Conservation (phyloP, 2,888 invertebrate species). For the Hipparchia semele region DNA sequence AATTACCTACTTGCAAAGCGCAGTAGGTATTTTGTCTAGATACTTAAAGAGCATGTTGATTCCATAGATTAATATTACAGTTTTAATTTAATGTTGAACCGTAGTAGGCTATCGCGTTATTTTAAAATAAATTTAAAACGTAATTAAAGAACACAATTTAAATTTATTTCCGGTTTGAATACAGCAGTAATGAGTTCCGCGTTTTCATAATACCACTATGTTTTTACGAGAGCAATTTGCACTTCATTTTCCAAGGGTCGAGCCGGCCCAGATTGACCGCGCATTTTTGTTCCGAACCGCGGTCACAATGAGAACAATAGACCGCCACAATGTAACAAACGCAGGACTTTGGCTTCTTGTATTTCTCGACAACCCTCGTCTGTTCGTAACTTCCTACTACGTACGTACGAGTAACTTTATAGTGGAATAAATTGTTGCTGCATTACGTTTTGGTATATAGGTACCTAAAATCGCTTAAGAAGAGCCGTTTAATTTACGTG, state of each 20-base stretch:
- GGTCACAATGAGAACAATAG: conserved; percentile 53
- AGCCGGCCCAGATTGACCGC: conserved; percentile 51
- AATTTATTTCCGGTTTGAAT: conserved; percentile 21
- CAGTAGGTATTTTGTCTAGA: no score
- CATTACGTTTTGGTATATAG: not conserved
- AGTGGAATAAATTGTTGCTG: not conserved
- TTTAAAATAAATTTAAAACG: not conserved
- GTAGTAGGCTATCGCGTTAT: no score
- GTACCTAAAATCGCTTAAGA: not conserved
- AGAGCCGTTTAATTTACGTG: no score
- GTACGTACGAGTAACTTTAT: not conserved
- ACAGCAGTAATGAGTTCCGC: conserved; percentile 28
- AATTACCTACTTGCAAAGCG: no score
- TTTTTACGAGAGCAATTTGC: conserved; percentile 31
- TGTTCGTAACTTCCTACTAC: not conserved
- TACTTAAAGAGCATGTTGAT: no score
- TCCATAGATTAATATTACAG: no score
- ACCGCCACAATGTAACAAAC: conserved; percentile 44
- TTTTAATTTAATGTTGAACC: no score
- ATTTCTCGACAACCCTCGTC: not conserved
- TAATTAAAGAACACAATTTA: conserved; percentile 16
- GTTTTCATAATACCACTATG: conserved; percentile 38
- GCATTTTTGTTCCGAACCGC: conserved; percentile 53
- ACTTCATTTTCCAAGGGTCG: conserved; percentile 46
- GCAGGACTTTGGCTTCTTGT: conserved; percentile 11